phyloP scores from a whole-genome alignment of 2,888 invertebrate species.

The Hoplodrina blanda region DNA sequence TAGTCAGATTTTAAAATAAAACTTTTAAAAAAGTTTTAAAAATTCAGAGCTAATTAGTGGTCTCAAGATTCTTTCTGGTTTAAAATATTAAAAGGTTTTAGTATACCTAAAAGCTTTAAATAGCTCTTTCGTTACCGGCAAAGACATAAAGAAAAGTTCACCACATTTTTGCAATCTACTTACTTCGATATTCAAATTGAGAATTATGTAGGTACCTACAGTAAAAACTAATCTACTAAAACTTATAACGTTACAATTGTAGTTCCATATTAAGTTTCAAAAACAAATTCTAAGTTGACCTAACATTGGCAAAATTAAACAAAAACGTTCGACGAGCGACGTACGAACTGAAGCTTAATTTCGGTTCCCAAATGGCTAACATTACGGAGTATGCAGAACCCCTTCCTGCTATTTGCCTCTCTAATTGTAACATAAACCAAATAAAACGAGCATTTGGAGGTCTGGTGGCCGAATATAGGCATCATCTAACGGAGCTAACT shows the following conservation, averaged over 20 bases:
- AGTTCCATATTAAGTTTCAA: conserved; percentile 1
- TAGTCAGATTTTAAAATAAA: conserved; percentile 11
- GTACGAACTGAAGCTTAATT: conserved; percentile 75
- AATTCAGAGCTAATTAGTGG: conserved; percentile 35
- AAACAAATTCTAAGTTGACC: conserved; percentile 20
- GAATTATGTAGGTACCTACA: background rate
- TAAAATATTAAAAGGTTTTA: conserved; percentile 30
- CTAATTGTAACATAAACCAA: conserved; percentile 86
- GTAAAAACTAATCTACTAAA: no score
- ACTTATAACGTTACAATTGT: no score
- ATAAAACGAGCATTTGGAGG: conserved; percentile 78
- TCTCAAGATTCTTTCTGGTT: conserved; percentile 10
- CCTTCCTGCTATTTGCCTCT: conserved; percentile 77
- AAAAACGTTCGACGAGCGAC: conserved; percentile 68
- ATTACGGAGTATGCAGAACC: conserved; percentile 76
- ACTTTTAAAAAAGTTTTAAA: conserved; percentile 29
- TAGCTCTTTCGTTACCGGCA: conserved; percentile 7
- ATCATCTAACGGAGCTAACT: conserved; percentile 29
- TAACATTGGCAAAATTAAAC: conserved; percentile 65
- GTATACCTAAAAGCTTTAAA: conserved; percentile 15
- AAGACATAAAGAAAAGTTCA: background rate
- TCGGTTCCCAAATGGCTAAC: conserved; percentile 76
- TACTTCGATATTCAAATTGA: no score
- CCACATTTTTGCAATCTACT: background rate
- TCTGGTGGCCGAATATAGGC: conserved; percentile 64